Conservation (phyloP, 2,113 vertebrate genomes). For the Nothoprocta pentlandii region DNA sequence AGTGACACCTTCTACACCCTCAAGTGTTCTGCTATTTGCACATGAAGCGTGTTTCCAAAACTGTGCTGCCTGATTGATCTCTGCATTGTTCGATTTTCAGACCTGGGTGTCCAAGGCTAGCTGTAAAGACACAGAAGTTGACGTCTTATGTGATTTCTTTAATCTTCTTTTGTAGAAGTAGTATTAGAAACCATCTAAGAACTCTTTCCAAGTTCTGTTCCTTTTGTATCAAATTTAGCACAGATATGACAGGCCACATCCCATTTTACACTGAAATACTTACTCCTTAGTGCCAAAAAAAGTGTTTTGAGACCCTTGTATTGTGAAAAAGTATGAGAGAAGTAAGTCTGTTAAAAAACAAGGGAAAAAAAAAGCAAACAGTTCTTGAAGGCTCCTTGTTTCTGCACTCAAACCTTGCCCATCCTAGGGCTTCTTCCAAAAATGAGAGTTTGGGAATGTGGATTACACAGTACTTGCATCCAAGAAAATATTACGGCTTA, state of each 20-base stretch:
- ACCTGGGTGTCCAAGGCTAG: background rate
- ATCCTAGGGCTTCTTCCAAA: background rate
- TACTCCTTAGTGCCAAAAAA: background rate
- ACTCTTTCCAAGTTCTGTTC: background rate
- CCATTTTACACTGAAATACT: background rate
- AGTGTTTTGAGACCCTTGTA: background rate
- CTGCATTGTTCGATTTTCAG: conserved; percentile 39
- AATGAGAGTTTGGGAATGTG: background rate
- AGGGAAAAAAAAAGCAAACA: background rate
- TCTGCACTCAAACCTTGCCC: background rate
- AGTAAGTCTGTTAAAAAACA: background rate
- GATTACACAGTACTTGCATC: background rate
- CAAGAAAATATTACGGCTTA: background rate
- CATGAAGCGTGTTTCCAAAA: conserved; percentile 39
- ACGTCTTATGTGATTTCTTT: conserved; percentile 7
- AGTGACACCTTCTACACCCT: conserved; percentile 38
- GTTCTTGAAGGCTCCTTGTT: background rate
- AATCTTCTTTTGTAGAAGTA: background rate
- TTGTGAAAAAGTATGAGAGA: background rate
- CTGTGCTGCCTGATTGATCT: conserved; percentile 30
- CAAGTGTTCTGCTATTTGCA: conserved; percentile 40
- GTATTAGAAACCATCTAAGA: background rate
- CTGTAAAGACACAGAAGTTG: conserved; percentile 37
- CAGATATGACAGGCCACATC: background rate
- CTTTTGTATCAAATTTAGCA: background rate